Evolutionary conservation across 23 tunicate genomes (phyloP), one percentile per base, ranked within the genome.

Genomic region (Halocynthia roretzi): DNA sequence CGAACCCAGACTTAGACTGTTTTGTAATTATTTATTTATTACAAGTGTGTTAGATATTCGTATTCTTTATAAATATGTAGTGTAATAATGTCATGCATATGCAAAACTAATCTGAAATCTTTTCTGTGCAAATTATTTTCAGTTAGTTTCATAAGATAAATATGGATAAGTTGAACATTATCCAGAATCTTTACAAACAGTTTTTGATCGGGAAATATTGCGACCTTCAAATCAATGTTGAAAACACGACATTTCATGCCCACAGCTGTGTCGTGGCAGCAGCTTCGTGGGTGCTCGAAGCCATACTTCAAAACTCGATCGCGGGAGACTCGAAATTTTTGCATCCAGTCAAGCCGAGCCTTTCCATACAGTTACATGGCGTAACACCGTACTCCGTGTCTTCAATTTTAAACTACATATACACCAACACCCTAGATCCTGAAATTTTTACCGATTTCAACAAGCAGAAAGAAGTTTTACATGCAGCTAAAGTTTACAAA

Each of bases 181-280:
- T 6, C 8, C 22, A 54, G n/a, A 56, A 18, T 14, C 63, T 74
- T 19, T 74, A 74, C 63, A 74, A 74, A 56, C 78, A 74, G 64
- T 74, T 52, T 74, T 64, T 74, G 19, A 10, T 19, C 56, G 78
- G 78, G 11, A 54, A 56, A 50, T 74, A 74, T 48, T 74, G 78
- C 5, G 78, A 74, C 40, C 22, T 74, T 8, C 78, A 74, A 8
- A 74, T 74, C 19, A 62, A 74, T 62, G 78, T 74, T 0, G 78
- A 74, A 5, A 74, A 54, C 21, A 54, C 78, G 15, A 54, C 18
- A 8, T 74, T 52, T 48, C 56, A 54, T 8, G 78, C 78, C 15
- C 78, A 74, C 63, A 74, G 78, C 22, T 74, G 78, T 31, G 63
- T 74, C 56, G 78, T 74, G 20, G 78, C 78, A 6, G 78, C 78